These are phyloP conservation scores for Anguilla marmorata DNA, from an alignment of 2,797 vertebrate genomes.

Conservation along the genomic window DNA sequence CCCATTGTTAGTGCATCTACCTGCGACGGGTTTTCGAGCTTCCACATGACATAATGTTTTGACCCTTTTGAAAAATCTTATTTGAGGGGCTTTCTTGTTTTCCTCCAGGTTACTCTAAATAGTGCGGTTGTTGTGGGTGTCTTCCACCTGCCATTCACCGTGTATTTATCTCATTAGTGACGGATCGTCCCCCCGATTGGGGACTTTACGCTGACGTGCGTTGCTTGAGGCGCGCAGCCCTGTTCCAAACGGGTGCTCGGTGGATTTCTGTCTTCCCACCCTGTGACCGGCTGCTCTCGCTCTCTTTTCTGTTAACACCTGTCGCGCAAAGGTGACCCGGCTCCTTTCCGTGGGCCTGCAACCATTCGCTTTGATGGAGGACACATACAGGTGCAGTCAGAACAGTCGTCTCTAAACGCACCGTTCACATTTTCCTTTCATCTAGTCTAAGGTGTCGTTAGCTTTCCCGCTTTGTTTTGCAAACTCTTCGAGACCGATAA, in stretches of 20 bases:
- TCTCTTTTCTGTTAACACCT: background rate
- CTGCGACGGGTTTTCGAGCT: constrained; percentile 16
- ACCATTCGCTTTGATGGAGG: background rate
- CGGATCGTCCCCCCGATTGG: too few relatives aligned
- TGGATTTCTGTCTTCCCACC: background rate
- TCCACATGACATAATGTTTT: constrained; percentile 34
- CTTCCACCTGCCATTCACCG: background rate
- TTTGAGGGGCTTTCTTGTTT: constrained; percentile 1
- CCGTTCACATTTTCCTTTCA: background rate
- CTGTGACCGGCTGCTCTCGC: background rate
- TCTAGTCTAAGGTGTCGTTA: background rate
- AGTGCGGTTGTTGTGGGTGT: background rate
- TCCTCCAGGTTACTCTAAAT: background rate
- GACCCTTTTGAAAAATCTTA: constrained; percentile 23
- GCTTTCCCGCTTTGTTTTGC: background rate
- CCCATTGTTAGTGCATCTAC: constrained; percentile 28
- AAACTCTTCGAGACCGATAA: background rate
- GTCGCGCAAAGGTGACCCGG: background rate
- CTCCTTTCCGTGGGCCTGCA: background rate
- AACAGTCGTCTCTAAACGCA: background rate
- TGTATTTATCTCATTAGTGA: background rate
- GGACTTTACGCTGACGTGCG: background rate
- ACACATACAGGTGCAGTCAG: background rate
- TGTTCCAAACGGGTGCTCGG: background rate
- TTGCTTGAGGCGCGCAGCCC: background rate